Conservation (phyloP, 2,888 invertebrate genomes). For the Brachyptera risi region DNA sequence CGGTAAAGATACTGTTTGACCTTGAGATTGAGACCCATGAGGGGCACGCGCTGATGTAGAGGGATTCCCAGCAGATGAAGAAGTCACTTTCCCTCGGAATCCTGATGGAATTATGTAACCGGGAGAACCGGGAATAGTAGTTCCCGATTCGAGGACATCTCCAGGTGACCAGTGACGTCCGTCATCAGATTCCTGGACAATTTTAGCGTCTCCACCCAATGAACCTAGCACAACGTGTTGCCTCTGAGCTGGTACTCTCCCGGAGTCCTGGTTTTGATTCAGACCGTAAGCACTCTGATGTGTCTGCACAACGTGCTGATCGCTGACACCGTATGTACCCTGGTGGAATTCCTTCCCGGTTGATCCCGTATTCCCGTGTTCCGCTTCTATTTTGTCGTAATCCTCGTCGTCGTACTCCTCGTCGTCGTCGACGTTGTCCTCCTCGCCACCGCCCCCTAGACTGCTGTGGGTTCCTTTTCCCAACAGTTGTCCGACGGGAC, state of each 20-base stretch:
- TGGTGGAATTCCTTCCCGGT: constrained; percentile 5
- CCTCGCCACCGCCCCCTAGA: neutral
- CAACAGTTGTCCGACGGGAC: neutral
- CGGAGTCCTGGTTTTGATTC: neutral
- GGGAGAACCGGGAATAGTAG: constrained; percentile 61
- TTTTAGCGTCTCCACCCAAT: constrained; percentile 54
- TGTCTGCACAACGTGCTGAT: neutral
- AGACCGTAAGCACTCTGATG: neutral
- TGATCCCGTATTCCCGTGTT: constrained; percentile 23
- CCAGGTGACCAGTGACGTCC: constrained; percentile 41
- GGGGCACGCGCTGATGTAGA: constrained; percentile 53
- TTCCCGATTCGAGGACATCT: constrained; percentile 60
- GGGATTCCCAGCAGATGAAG: constrained; percentile 57
- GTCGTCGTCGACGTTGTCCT: constrained; percentile 49
- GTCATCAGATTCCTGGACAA: constrained; percentile 54
- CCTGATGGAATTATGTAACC: constrained; percentile 65
- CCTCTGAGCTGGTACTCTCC: constrained; percentile 50
- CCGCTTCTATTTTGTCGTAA: constrained; percentile 49
- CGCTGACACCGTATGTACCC: neutral
- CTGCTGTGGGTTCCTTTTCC: no score
- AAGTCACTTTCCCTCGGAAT: constrained; percentile 61
- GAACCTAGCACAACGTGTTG: constrained; percentile 61
- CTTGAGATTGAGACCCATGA: constrained; percentile 59
- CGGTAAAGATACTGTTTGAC: constrained; percentile 57
- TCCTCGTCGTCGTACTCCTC: constrained; percentile 60